Percentiles rank a stretch among this genome's conserved stretches.
Conservation (phyloP, 2,797 vertebrate genomes). For the Nannoperca australis region DNA sequence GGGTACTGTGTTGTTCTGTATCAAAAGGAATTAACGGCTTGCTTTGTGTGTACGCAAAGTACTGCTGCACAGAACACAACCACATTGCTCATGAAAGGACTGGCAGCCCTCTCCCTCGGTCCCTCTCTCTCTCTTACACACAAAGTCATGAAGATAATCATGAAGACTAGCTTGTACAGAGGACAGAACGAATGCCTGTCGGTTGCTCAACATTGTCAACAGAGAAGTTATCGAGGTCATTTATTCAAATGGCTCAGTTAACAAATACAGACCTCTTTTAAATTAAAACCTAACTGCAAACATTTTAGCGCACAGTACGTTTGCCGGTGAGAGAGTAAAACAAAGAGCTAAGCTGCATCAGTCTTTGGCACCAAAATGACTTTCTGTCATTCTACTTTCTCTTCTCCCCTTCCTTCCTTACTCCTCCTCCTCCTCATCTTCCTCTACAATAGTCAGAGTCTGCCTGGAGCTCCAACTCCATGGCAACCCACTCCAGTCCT, state of each 20-base stretch:
- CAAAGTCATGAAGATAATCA: neutral
- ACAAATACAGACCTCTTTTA: slow-evolving; percentile 20
- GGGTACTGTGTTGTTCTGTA: slow-evolving; percentile 6
- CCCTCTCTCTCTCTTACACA: neutral
- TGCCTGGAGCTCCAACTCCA: slow-evolving; percentile 68
- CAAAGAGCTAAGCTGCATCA: slow-evolving; percentile 47
- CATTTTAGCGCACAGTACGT: neutral
- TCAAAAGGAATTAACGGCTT: slow-evolving; percentile 9
- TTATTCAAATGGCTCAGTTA: slow-evolving; percentile 24
- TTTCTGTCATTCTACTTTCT: slow-evolving; percentile 37
- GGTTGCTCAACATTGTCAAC: slow-evolving; percentile 19
- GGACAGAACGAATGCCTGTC: neutral
- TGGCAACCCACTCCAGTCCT: slow-evolving; percentile 67
- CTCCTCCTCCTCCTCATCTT: slow-evolving; percentile 42
- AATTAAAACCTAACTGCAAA: slow-evolving; percentile 28
- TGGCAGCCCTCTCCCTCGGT: neutral
- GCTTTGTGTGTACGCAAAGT: slow-evolving; percentile 47
- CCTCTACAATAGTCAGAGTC: slow-evolving; percentile 66
- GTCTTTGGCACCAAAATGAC: slow-evolving; percentile 53
- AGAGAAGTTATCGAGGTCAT: slow-evolving; percentile 30
- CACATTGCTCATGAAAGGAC: slow-evolving; percentile 37
- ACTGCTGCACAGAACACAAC: slow-evolving; percentile 2
- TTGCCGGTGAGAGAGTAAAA: neutral
- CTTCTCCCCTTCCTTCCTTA: slow-evolving; percentile 10
- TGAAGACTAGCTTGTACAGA: neutral